Evolutionary conservation across 2,797 vertebrate genomes (phyloP).

Genomic region (Mallotus villosus): DNA sequence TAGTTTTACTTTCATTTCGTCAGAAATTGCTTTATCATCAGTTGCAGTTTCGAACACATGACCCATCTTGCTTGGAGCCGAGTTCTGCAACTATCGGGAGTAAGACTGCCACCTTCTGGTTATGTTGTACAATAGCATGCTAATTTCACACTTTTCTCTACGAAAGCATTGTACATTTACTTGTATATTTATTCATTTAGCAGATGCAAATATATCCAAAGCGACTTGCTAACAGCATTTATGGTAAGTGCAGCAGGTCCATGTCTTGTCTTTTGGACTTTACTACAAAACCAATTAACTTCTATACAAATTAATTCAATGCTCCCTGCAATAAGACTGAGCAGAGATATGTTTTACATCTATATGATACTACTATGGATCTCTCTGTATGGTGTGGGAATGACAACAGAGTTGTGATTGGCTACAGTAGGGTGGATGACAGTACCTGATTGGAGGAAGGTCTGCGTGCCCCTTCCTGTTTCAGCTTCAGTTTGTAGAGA

Average conservation of each 20-base stretch:
- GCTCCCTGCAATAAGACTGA: too few relatives aligned
- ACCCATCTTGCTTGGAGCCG: neutral
- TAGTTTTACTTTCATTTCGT: slow-evolving; percentile 64
- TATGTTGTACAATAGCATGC: slow-evolving; percentile 10
- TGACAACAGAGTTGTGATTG: slow-evolving; percentile 22
- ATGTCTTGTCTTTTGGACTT: too few relatives aligned
- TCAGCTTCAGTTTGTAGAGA: slow-evolving; percentile 79
- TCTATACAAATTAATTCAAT: too few relatives aligned
- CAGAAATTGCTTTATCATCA: slow-evolving; percentile 48
- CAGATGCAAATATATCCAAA: too few relatives aligned
- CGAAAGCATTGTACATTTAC: neutral
- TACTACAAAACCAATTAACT: too few relatives aligned
- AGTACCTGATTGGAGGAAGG: slow-evolving; percentile 75
- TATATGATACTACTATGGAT: too few relatives aligned
- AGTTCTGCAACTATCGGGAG: neutral
- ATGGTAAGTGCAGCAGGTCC: too few relatives aligned
- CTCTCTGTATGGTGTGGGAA: neutral
- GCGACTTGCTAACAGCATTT: too few relatives aligned
- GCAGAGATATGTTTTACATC: too few relatives aligned
- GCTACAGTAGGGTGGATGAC: slow-evolving; percentile 58
- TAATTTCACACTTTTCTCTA: neutral
- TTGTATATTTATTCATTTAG: too few relatives aligned
- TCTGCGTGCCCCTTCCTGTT: slow-evolving; percentile 82
- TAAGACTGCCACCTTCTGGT: slow-evolving; percentile 58
- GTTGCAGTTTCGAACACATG: slow-evolving; percentile 62